Conservation (phyloP, 1,140 invertebrate species). For the Drosophila guanche region DNA sequence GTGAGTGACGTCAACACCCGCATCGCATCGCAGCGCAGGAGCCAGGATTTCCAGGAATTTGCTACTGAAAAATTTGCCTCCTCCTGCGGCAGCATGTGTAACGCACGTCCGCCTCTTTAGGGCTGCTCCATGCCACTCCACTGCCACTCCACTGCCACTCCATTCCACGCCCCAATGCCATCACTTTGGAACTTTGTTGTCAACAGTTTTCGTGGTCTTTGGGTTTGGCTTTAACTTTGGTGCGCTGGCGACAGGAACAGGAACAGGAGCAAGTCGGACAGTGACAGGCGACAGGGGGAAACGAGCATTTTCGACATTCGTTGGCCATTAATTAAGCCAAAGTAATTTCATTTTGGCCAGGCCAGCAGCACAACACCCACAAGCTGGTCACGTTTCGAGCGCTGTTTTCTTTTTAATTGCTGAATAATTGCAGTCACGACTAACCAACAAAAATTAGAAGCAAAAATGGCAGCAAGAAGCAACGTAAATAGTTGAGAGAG, state of each 20-base stretch:
- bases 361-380: slow-evolving; percentile 3
- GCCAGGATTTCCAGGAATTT: slow-evolving; percentile 35
- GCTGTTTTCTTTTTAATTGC: slow-evolving; percentile 73
- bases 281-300: slow-evolving; percentile 25
- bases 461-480: slow-evolving; percentile 15
- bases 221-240: slow-evolving; percentile 65
- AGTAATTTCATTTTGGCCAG: slow-evolving; percentile 61
- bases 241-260: background rate
- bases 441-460: too few relatives aligned
- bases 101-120: slow-evolving; percentile 33
- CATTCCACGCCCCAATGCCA: slow-evolving; percentile 9
- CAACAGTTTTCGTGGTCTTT: slow-evolving; percentile 72
- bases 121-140: slow-evolving; percentile 20
- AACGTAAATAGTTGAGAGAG: too few relatives aligned
- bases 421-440: slow-evolving; percentile 58
- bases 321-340: slow-evolving; percentile 75
- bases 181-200: slow-evolving; percentile 67
- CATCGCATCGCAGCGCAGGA: slow-evolving; percentile 36
- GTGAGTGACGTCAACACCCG: slow-evolving; percentile 66
- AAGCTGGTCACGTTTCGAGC: slow-evolving; percentile 9
- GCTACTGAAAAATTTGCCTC: slow-evolving; percentile 64
- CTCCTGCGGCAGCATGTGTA: slow-evolving; percentile 51
- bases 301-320: slow-evolving; percentile 61
- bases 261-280: slow-evolving; percentile 26
- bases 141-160: background rate